phyloP scores from a whole-genome alignment of 1,140 invertebrate genomes.

The Cryptotermes secundus region DNA sequence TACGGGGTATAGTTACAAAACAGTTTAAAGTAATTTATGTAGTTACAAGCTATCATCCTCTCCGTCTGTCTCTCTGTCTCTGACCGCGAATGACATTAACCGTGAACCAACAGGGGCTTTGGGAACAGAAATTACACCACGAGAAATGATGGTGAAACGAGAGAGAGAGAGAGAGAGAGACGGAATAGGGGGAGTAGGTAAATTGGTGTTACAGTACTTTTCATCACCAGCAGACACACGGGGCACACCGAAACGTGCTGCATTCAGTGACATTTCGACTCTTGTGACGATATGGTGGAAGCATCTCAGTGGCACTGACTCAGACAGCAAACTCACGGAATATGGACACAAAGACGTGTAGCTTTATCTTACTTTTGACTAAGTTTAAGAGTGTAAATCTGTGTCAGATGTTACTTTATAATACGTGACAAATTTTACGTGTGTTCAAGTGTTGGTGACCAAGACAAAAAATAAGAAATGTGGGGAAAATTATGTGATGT shows the following conservation, averaged over 20 bases:
- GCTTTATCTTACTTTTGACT: no score
- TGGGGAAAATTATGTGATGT: not conserved
- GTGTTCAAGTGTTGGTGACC: not conserved
- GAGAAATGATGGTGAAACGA: not conserved
- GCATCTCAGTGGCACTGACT: no score
- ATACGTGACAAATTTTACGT: not conserved
- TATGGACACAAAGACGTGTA: no score
- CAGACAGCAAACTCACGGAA: no score
- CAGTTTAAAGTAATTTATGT: not conserved
- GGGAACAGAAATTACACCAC: not conserved
- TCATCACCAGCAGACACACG: not conserved
- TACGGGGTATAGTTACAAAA: not conserved
- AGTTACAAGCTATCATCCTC: no score
- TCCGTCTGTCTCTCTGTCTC: no score
- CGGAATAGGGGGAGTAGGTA: not conserved
- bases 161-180: not conserved
- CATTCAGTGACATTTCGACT: conserved; percentile 1
- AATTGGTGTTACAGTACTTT: conserved; percentile 13
- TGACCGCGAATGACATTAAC: no score
- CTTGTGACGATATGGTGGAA: not conserved
- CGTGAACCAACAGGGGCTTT: not conserved
- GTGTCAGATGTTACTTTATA: no score
- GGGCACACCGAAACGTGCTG: not conserved
- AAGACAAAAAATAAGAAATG: no score
- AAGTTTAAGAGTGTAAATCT: no score